Evolutionary conservation across 2,113 vertebrate species (phyloP).

Genomic region (Poeciliopsis occidentalis): DNA sequence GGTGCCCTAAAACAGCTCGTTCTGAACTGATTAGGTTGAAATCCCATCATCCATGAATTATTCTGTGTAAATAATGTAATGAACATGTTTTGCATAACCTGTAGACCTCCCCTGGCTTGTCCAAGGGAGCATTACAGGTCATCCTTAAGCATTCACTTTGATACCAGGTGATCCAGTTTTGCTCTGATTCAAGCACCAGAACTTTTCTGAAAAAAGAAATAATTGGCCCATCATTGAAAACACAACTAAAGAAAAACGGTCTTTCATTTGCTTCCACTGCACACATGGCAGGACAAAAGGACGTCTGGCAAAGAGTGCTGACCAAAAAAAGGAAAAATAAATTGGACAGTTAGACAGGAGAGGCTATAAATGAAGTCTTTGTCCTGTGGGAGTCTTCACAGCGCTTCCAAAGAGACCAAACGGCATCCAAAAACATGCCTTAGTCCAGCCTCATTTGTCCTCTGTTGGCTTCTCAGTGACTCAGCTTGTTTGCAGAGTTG

Average conservation of each 20-base stretch:
- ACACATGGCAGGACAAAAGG: constrained; percentile 39
- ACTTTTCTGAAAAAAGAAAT: neutral
- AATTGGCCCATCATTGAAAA: neutral
- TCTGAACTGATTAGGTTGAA: too few species aligned
- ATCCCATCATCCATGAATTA: too few species aligned
- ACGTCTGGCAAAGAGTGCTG: constrained; percentile 45
- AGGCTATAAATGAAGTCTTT: constrained; percentile 67
- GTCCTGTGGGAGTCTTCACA: constrained; percentile 34
- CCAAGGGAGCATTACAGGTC: too few species aligned
- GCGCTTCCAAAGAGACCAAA: constrained; percentile 35
- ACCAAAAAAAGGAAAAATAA: constrained; percentile 13
- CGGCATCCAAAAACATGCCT: constrained; percentile 48
- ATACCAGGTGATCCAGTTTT: neutral
- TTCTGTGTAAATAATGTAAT: too few species aligned
- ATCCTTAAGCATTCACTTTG: too few species aligned
- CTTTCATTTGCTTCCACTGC: constrained; percentile 39
- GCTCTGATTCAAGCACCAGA: constrained; percentile 31
- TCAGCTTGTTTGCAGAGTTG: constrained; percentile 33
- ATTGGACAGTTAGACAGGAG: constrained; percentile 13
- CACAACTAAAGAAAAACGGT: neutral
- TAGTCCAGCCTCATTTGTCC: constrained; percentile 47
- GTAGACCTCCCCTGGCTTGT: too few species aligned
- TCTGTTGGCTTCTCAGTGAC: constrained; percentile 33
- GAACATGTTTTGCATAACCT: too few species aligned
- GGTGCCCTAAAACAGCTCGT: too few species aligned